Evolutionary conservation across 2,113 vertebrate genomes (phyloP), one percentile per base, ranked within the genome.

Genomic region (Cygnus atratus): DNA sequence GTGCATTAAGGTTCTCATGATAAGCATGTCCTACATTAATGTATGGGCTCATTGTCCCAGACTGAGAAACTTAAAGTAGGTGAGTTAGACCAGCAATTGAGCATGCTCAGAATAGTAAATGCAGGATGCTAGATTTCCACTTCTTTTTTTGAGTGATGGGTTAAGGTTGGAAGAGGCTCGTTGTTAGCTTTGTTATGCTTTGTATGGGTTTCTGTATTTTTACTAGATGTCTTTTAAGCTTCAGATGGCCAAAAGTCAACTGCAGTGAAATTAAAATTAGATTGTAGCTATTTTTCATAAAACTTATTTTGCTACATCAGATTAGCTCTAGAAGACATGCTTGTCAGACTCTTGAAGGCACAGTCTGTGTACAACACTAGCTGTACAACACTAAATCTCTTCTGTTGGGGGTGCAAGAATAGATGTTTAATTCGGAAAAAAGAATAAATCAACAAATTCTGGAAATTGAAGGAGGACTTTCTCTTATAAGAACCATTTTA

Each of bases 41-140:
- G 4, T 15, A 18, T 0, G 1, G 7, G 21, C 9, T 83, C 24
- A 43, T 29, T 31, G 13, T 16, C 6, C 6, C 28, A 33, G 28
- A 4, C 39, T 71, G 16, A 65, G 37, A 77, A 81, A 8, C 19
- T 39, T 37, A 46, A 33, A 74, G 37, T 13, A 72, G n/a, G 10
- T n/a, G 39, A 83, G 54, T 65, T n/a, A 84, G 78, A 81, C 14
- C 9, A 76, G 15, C 8, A n/a, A 8, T 5, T 31, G 19, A 81
- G 3, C 37, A 29, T 16, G 20, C 15, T 70, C 37, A 50, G 24
- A 28, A 25, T 58, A 8, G 33, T 13, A 25, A 41, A 37, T 33
- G 24, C 4, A 72, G 20, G 66, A 70, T 1, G 8, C 52, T 50
- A 8, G 14, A 46, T 33, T 72, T 54, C 48, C 5, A 19, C 5